Conservation (phyloP, 92 coral and sea anemone genomes). For the Heliopora coerulea region DNA sequence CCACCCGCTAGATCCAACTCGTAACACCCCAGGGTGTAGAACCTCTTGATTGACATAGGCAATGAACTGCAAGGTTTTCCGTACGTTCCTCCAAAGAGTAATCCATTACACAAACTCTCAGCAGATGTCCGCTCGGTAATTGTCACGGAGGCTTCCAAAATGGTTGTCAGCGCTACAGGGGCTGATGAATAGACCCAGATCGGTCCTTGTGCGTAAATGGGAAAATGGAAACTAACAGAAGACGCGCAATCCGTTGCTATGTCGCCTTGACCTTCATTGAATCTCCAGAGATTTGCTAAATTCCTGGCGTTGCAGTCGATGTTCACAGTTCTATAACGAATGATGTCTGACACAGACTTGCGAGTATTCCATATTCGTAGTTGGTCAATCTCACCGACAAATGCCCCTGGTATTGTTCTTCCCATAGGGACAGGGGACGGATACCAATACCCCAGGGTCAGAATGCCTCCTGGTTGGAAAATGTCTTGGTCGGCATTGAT, state of each 20-base stretch:
- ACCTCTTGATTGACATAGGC: conserved; percentile 48
- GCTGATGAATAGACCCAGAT: conserved; percentile 86
- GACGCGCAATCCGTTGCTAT: conserved; percentile 85
- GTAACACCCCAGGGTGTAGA: conserved; percentile 75
- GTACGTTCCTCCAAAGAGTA: conserved; percentile 50
- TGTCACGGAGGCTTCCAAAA: conserved; percentile 21
- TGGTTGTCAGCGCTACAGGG: conserved; percentile 52
- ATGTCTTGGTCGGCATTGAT: conserved; percentile 62
- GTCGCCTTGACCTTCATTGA: conserved; percentile 85
- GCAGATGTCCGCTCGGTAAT: conserved; percentile 45
- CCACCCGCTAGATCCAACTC: conserved; percentile 63
- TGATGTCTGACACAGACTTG: conserved; percentile 60
- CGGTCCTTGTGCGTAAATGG: conserved; percentile 66
- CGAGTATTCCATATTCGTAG: conserved; percentile 91
- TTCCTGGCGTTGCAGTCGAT: conserved; percentile 57
- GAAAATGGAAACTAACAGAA: conserved; percentile 71
- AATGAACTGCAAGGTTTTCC: conserved; percentile 43
- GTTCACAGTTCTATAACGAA: conserved; percentile 56
- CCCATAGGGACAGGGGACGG: conserved; percentile 71
- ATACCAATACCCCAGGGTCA: conserved; percentile 86
- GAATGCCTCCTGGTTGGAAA: conserved; percentile 86
- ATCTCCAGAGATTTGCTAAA: conserved; percentile 89
- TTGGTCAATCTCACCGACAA: conserved; percentile 83
- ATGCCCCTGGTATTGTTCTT: conserved; percentile 58
- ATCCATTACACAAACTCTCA: conserved; percentile 58